Percentiles rank a stretch among this genome's conserved stretches.
These are phyloP conservation scores for Pangasius macronema DNA, from an alignment of 2,797 vertebrate genomes.

Conservation along the genomic window DNA sequence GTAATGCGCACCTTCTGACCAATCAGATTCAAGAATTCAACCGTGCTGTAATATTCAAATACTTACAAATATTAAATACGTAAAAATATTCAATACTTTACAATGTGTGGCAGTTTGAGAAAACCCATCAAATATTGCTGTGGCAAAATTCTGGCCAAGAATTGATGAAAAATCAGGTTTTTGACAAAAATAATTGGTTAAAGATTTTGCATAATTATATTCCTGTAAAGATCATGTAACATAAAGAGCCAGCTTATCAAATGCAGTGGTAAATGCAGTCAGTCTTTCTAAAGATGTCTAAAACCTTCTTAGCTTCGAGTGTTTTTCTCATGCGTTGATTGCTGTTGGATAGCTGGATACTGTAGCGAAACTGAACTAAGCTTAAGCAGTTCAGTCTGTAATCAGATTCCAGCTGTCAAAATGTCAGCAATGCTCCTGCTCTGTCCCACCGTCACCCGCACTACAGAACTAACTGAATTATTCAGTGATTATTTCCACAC, in stretches of 20 bases:
- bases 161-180: neutral
- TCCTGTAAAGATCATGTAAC: neutral
- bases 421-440: neutral
- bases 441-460: neutral
- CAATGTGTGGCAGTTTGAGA: neutral
- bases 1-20: neutral
- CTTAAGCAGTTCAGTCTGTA: neutral
- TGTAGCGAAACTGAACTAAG: neutral
- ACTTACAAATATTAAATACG: too few species aligned
- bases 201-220: neutral
- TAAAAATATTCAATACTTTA: neutral
- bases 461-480: neutral
- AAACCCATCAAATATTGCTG: neutral
- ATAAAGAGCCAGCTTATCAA: neutral
- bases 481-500: neutral
- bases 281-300: neutral
- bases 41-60: too few species aligned
- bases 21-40: neutral
- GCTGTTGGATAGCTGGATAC: neutral
- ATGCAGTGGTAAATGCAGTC: neutral
- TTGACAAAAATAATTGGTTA: neutral
- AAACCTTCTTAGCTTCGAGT: neutral
- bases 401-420: neutral
- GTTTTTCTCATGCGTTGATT: neutral
- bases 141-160: neutral